Conservation (phyloP, 2,113 vertebrate species). For the Melanerpes formicivorus region DNA sequence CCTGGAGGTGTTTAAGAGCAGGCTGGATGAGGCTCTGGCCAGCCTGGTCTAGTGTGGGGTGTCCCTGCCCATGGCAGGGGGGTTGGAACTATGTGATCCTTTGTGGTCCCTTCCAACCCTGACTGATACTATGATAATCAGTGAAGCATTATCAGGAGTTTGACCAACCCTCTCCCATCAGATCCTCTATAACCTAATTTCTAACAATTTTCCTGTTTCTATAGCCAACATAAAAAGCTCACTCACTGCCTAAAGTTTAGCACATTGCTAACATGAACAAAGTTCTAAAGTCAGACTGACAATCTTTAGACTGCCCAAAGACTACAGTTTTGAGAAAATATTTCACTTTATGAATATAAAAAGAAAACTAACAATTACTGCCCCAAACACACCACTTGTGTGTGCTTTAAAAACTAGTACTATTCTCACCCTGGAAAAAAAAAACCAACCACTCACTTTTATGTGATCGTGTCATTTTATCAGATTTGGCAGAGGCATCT, state of each 20-base stretch:
- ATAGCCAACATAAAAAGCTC: background rate
- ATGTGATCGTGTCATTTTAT: conserved; percentile 97
- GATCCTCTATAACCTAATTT: background rate
- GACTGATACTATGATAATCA: background rate
- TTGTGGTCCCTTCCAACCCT: too few relatives aligned
- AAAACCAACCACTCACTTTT: conserved; percentile 85
- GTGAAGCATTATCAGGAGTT: background rate
- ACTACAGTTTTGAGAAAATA: background rate
- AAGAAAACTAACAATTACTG: background rate
- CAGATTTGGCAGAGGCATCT: conserved; percentile 94
- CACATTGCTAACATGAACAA: background rate
- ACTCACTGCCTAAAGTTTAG: background rate
- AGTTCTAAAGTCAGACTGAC: background rate
- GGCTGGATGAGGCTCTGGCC: too few relatives aligned
- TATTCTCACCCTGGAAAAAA: background rate
- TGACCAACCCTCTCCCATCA: background rate
- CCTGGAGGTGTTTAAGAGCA: too few relatives aligned
- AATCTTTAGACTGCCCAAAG: background rate
- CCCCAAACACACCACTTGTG: background rate
- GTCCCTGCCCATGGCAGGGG: too few relatives aligned
- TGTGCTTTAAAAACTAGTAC: background rate
- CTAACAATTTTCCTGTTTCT: background rate
- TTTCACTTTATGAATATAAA: background rate
- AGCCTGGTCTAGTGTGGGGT: too few relatives aligned
- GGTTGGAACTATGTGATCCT: too few relatives aligned